Evolutionary conservation across 2,113 vertebrate genomes (phyloP), one percentile per base, ranked within the genome.

Genomic region (Dunckerocampus dactyliophorus): DNA sequence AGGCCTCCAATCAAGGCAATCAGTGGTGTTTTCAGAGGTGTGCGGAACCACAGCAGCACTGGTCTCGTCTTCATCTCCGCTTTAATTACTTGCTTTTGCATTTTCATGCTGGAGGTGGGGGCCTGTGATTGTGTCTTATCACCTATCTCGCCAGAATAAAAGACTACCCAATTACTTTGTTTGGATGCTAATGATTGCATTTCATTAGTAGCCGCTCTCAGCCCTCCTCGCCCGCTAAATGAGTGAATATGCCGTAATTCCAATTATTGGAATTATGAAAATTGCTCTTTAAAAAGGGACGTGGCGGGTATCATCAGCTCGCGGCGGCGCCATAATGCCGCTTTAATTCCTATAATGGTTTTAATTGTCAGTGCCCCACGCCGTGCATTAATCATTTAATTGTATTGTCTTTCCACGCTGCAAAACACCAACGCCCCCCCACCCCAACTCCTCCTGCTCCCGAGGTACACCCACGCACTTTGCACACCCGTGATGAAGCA

Each of bases 101-200:
- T 94, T 95, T 94, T 93, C 94, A 88, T 89, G 84, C 92, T 91
- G 45, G 46, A 31, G 57, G 57, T 92, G 92, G 91, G 92, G 78
- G 34, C 54, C 20, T 20, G 94, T 95, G 96, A 95, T 96, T 95
- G 95, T 96, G 94, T 94, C 93, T 96, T 98, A 94, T 95, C 95
- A 95, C 95, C 95, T 95, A 97, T 96, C 89, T 88, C 74, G 69
- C 76, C 87, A 89, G 85, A 56, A 56, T 88, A 95, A 95, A 96
- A 94, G 94, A 93, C 95, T 93, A 94, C 91, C 94, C 96, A 98
- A 98, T 98, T 98, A 98, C 94, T 96, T 98, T 98, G 96, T 97
- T 98, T 98, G 95, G 95, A 96, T 98, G 95, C 95, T 96, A 98
- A 98, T 98, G 95, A 98, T 97, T 96, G 94, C 93, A 93, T 96